Evolutionary conservation across 2,113 vertebrate species (phyloP).

Genomic region (Bubo scandiacus): DNA sequence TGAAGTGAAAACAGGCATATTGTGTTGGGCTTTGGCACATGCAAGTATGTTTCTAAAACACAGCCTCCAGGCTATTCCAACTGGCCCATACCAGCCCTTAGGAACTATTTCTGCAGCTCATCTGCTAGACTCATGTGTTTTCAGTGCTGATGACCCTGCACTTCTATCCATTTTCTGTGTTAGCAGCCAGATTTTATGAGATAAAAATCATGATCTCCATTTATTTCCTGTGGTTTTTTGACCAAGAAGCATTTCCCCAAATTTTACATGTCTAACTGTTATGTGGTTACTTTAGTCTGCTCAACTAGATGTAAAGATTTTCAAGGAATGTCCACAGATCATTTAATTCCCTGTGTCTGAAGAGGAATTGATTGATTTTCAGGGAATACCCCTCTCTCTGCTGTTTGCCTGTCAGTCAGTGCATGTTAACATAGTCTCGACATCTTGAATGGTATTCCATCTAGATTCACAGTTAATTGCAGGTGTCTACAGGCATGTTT

Average conservation of each 20-base stretch:
- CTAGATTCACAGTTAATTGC: not conserved
- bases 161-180: not conserved
- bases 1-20: not conserved
- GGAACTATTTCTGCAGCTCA: not conserved
- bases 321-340: not conserved
- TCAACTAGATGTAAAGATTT: not conserved
- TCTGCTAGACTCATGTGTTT: not conserved
- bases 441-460: accelerated
- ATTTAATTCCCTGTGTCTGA: not conserved
- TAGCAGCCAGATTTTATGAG: not conserved
- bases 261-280: not conserved
- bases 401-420: not conserved
- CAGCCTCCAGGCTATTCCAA: not conserved
- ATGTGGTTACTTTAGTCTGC: not conserved
- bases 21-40: not conserved
- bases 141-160: not conserved
- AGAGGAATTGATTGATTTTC: not conserved
- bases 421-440: not conserved
- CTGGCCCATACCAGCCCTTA: not conserved
- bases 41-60: not conserved
- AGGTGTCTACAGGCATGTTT: not conserved
- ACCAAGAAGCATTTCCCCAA: not conserved
- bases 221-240: not conserved
- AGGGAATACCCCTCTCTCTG: not conserved
- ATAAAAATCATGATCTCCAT: not conserved